Evolutionary conservation across 2,888 invertebrate species (phyloP), one percentile per base, ranked within the genome.

Genomic region (Callosobruchus maculatus): DNA sequence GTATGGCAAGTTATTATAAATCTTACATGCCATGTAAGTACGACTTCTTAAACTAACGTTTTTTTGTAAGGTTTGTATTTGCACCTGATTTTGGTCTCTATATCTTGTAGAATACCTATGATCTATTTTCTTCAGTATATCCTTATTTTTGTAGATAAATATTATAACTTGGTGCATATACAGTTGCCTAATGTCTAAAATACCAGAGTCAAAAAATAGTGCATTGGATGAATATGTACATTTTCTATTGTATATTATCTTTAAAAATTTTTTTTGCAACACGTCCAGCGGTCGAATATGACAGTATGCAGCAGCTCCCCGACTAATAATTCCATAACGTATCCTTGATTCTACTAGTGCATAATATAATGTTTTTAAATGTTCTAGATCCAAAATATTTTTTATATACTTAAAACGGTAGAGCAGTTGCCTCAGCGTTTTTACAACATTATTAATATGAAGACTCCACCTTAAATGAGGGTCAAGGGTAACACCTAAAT

Each of bases 401-500:
- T 20, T 67, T 21, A 72, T 20, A 21, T 72, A 72, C 20, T 72
- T 66, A 67, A 21, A 72, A n/a, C n/a, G n/a, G n/a, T 72, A 67
- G 9, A 72, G 26, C 69, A 72, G 68, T 69, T 66, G 67, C 20
- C 22, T 21, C 22, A 70, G 70, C 21, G 72, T 72, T 67, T 67
- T 72, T 0, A 21, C 13, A 9, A 72, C 20, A 20, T 70, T 30
- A 49, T 18, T 72, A 22, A 70, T 49, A 72, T 72, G 67, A 22
- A 4, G 30, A 22, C 70, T 66, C 70, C 73, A 73, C 22, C 66
- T 68, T 18, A 73, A 66, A 30, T 70, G 70, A 21, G 26, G 18
- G 49, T 73, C 73, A 18, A 73, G 21, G 21, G 70, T 73, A 5
- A 73, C 26, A 3, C 73, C 70, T 21, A 73, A 26, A 70, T 73